phyloP scores from a whole-genome alignment of 2,113 vertebrate genomes.

The Bos indicus region DNA sequence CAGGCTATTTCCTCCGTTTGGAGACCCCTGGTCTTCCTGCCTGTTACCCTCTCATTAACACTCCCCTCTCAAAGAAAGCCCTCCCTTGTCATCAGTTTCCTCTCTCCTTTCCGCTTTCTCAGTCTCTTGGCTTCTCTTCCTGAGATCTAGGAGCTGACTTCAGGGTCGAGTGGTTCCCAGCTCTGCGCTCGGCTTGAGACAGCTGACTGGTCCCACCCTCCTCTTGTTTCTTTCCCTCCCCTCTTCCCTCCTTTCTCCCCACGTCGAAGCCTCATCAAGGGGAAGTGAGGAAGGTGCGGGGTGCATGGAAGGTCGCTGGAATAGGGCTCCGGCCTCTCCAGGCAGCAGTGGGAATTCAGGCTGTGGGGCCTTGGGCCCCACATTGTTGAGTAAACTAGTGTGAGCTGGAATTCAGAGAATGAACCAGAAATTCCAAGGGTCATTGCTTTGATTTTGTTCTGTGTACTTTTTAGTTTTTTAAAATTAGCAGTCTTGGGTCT shows the following conservation, averaged over 20 bases:
- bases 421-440: not conserved
- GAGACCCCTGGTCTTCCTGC: too few species aligned
- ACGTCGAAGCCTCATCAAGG: not conserved
- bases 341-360: not conserved
- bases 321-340: too few species aligned
- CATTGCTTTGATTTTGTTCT: not conserved
- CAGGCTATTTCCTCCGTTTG: too few species aligned
- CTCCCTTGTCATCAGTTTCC: accelerated
- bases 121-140: not conserved
- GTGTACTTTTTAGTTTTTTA: not conserved
- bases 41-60: too few species aligned
- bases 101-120: not conserved
- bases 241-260: not conserved
- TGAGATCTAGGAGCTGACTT: not conserved
- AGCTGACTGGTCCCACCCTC: not conserved
- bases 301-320: not conserved
- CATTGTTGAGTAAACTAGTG: not conserved
- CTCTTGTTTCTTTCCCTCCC: not conserved
- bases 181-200: accelerated
- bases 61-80: not conserved
- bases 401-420: not conserved
- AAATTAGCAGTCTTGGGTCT: not conserved
- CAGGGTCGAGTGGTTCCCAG: not conserved
- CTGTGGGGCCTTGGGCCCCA: not conserved
- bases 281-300: not conserved